Percentiles rank a stretch among this genome's conserved stretches.
Evolutionary conservation across 92 coral and sea anemone genomes (phyloP).

Genomic region (Isaurus tuberculatus): DNA sequence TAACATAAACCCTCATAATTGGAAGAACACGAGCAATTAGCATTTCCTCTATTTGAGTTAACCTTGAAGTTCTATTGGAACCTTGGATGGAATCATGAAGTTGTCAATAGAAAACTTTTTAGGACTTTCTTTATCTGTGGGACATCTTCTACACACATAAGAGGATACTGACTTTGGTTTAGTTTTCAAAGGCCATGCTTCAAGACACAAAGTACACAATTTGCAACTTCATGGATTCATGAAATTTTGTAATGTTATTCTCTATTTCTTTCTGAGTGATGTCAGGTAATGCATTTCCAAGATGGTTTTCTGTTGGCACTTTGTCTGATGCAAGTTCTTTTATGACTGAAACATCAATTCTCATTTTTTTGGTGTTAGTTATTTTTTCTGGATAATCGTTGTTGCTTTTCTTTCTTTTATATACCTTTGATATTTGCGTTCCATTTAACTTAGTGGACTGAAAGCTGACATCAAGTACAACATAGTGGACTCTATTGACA

Average conservation of each 20-base stretch:
- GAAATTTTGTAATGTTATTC: background rate
- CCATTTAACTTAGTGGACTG: background rate
- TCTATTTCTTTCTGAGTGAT: background rate
- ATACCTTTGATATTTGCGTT: background rate
- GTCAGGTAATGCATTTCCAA: background rate
- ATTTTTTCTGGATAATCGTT: background rate
- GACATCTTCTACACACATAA: background rate
- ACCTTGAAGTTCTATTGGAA: background rate
- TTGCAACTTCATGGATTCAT: background rate
- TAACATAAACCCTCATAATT: background rate
- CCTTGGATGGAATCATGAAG: background rate
- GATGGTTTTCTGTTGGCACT: background rate
- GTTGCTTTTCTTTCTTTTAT: background rate
- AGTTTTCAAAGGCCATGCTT: slow-evolving; percentile 1
- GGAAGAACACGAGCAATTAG: background rate
- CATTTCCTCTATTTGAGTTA: background rate
- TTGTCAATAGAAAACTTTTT: background rate
- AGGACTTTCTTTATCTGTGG: background rate
- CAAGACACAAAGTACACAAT: background rate
- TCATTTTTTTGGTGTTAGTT: background rate
- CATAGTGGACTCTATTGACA: slow-evolving; percentile 50
- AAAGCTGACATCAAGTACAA: slow-evolving; percentile 40
- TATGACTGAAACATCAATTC: background rate
- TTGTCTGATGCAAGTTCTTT: background rate
- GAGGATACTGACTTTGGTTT: background rate